A percentile compares a stretch with the other conserved stretches of the same genome.
phyloP scores from a whole-genome alignment of 2,113 vertebrate genomes.

The Chlorocebus sabaeus region DNA sequence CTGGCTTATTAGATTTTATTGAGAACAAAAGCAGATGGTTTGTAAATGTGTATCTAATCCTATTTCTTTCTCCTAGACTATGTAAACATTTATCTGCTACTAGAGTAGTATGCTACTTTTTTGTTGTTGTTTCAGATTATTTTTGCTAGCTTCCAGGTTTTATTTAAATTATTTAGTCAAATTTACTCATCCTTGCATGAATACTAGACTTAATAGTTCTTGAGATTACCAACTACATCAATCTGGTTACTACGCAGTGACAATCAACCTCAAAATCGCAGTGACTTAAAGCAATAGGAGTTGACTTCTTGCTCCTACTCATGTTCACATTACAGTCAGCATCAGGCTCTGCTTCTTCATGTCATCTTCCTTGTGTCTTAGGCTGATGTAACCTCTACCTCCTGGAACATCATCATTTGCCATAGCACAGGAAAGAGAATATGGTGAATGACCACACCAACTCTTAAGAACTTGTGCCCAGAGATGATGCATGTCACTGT shows the following conservation, averaged over 20 bases:
- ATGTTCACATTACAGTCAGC: not conserved
- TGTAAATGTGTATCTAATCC: not conserved
- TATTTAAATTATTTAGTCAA: not conserved
- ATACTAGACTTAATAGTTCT: not conserved
- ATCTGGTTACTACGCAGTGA: not conserved
- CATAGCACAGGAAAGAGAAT: not conserved
- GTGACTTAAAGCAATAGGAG: not conserved
- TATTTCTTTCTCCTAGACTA: not conserved
- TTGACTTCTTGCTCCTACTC: not conserved
- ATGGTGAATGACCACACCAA: not conserved
- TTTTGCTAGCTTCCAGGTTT: not conserved
- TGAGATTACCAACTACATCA: not conserved
- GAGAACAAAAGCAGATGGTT: not conserved
- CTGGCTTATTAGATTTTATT: not conserved
- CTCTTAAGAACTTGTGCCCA: not conserved
- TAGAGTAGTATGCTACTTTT: not conserved
- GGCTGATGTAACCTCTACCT: too few species aligned
- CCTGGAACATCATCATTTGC: not conserved
- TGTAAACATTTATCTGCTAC: not conserved
- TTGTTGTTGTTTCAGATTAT: not conserved
- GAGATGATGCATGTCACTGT: too few species aligned
- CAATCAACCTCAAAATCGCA: not conserved
- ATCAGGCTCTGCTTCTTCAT: not conserved
- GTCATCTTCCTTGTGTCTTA: not conserved
- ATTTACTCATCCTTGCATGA: not conserved